Evolutionary conservation across 2,113 vertebrate species (phyloP).

Genomic region (Calyptomena viridis): DNA sequence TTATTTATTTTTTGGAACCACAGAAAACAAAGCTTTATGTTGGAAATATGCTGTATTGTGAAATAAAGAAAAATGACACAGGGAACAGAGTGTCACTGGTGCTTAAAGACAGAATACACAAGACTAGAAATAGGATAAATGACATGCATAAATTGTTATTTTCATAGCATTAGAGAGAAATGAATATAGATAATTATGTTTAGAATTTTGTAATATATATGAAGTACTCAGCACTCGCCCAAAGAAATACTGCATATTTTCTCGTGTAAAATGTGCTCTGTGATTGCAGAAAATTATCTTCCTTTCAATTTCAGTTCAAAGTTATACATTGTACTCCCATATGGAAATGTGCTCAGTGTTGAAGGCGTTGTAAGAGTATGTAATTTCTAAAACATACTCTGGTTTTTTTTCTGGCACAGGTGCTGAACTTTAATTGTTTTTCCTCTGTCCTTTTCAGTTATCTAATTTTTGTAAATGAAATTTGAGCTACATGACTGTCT

Average conservation of each 20-base stretch:
- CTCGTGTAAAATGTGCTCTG: slow-evolving; percentile 12
- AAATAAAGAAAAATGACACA: neutral
- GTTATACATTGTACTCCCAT: slow-evolving; percentile 19
- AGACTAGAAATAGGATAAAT: neutral
- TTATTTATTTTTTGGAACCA: neutral
- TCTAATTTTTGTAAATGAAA: neutral
- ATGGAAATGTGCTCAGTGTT: neutral
- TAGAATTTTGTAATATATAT: slow-evolving; percentile 38
- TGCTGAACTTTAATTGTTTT: neutral
- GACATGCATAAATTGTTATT: slow-evolving; percentile 29
- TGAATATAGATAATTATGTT: slow-evolving; percentile 48
- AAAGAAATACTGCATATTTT: slow-evolving; percentile 44
- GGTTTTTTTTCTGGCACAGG: neutral
- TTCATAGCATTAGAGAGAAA: slow-evolving; percentile 20
- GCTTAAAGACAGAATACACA: slow-evolving; percentile 29
- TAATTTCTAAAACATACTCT: neutral
- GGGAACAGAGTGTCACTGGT: neutral
- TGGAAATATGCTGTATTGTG: neutral
- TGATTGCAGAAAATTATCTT: slow-evolving; percentile 51
- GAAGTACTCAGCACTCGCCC: neutral
- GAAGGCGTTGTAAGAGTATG: neutral
- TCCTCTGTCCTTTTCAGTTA: neutral
- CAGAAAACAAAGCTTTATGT: neutral
- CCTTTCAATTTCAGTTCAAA: slow-evolving; percentile 35
- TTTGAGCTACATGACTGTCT: neutral